phyloP scores from a whole-genome alignment of 2,113 vertebrate genomes.

The Sebastes schlegelii region DNA sequence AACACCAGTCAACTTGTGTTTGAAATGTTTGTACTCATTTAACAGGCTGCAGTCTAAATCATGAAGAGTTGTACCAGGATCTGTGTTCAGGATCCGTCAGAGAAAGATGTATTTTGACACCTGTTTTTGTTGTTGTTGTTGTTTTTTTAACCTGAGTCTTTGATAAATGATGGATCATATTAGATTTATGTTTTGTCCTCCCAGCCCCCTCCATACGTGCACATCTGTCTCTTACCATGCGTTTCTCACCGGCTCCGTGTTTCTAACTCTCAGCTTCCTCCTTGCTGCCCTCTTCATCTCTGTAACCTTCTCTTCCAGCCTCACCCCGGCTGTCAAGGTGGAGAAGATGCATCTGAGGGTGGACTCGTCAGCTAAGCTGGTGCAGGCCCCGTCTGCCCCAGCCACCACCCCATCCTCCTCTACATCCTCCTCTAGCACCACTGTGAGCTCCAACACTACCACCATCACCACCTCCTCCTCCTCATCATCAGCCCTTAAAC shows the following conservation, averaged over 20 bases:
- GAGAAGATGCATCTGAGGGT: conserved; percentile 95
- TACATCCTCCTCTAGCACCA: conserved; percentile 93
- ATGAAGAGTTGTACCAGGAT: neutral
- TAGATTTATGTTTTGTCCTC: conserved; percentile 64
- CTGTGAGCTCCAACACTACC: conserved; percentile 91
- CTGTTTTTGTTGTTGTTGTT: neutral
- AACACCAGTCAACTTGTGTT: neutral
- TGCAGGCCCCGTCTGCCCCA: conserved; percentile 89
- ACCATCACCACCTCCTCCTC: conserved; percentile 87
- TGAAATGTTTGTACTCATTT: neutral
- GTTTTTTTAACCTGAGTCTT: neutral
- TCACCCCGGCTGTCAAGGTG: conserved; percentile 94
- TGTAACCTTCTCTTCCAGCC: conserved; percentile 84
- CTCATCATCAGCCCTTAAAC: conserved; percentile 93
- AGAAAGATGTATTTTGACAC: neutral
- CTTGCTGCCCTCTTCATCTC: conserved; percentile 71
- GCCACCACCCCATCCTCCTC: conserved; percentile 86
- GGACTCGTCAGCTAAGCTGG: conserved; percentile 90
- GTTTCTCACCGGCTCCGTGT: conserved; percentile 68
- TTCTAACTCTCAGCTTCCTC: conserved; percentile 75
- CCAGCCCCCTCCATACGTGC: conserved; percentile 65
- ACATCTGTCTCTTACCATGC: conserved; percentile 67
- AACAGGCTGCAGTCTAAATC: neutral
- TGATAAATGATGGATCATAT: conserved; percentile 44
- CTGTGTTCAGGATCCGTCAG: neutral